These are phyloP conservation scores for Labeo calbasu DNA, from an alignment of 2,797 vertebrate species.

Conservation along the genomic window DNA sequence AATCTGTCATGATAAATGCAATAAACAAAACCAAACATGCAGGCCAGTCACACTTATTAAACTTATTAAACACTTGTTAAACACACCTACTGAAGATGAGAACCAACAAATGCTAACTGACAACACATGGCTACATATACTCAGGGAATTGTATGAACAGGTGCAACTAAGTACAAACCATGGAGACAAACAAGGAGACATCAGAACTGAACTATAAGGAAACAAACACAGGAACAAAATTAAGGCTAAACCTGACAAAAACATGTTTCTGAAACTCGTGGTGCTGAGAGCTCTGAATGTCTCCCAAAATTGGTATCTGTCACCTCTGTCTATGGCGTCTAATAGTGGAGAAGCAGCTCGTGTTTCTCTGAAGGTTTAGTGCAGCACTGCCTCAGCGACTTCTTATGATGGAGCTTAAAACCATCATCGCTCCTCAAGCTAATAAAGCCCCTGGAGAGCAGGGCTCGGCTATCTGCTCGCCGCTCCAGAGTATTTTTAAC, in stretches of 20 bases:
- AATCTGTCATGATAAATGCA: too few species aligned
- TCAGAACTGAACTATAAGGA: background rate
- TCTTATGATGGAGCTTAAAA: conserved; percentile 78
- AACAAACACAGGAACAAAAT: background rate
- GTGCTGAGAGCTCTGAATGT: conserved; percentile 76
- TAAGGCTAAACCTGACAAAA: background rate
- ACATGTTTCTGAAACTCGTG: background rate
- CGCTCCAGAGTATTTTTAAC: conserved; percentile 40
- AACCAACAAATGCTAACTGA: background rate
- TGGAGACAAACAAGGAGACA: background rate
- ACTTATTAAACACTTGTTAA: too few species aligned
- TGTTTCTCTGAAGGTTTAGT: conserved; percentile 68
- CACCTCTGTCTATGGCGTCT: conserved; percentile 74
- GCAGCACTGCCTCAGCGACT: conserved; percentile 74
- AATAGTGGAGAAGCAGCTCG: conserved; percentile 73
- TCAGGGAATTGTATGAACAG: background rate
- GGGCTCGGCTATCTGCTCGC: conserved; percentile 7
- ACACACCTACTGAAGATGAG: background rate
- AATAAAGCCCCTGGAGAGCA: conserved; percentile 27
- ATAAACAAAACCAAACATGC: background rate
- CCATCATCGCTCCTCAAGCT: conserved; percentile 50
- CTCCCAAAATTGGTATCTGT: conserved; percentile 76
- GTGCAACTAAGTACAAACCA: background rate
- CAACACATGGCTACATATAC: background rate
- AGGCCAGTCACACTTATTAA: background rate